phyloP scores from a whole-genome alignment of 2,888 invertebrate genomes.

The Diarsia brunnea region DNA sequence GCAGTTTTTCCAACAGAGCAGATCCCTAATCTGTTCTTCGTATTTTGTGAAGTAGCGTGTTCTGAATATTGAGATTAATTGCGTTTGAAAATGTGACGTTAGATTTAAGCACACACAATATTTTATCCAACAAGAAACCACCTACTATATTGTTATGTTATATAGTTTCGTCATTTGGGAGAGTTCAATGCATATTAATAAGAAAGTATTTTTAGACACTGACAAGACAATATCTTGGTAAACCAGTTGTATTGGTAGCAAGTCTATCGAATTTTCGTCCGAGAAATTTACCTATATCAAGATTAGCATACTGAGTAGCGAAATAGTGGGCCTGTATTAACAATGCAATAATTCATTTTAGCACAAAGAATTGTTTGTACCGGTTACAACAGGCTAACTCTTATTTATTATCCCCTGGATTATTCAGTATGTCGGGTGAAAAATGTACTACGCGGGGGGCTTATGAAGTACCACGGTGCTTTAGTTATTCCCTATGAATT shows the following conservation, averaged over 20 bases:
- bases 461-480: constrained; percentile 77
- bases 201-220: constrained; percentile 45
- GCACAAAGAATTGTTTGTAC: constrained; percentile 78
- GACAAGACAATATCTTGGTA: constrained; percentile 29
- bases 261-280: constrained; percentile 42
- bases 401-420: constrained; percentile 78
- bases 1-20: constrained; percentile 41
- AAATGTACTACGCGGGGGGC: constrained; percentile 87
- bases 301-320: constrained; percentile 62
- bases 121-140: background rate
- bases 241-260: constrained; percentile 26
- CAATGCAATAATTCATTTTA: constrained; percentile 74
- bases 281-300: constrained; percentile 47
- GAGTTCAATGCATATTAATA: constrained; percentile 52
- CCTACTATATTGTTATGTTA: constrained; percentile 29
- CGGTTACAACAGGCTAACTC: constrained; percentile 68
- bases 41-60: constrained; percentile 38
- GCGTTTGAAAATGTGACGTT: constrained; percentile 19
- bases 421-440: constrained; percentile 82
- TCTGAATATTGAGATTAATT: constrained; percentile 52
- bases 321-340: constrained; percentile 69
- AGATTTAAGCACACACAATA: constrained; percentile 9
- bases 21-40: constrained; percentile 38
- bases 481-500: constrained; percentile 87
- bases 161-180: constrained; percentile 37